Evolutionary conservation across 2,888 invertebrate genomes (phyloP).

Genomic region (Orgyia antiqua): DNA sequence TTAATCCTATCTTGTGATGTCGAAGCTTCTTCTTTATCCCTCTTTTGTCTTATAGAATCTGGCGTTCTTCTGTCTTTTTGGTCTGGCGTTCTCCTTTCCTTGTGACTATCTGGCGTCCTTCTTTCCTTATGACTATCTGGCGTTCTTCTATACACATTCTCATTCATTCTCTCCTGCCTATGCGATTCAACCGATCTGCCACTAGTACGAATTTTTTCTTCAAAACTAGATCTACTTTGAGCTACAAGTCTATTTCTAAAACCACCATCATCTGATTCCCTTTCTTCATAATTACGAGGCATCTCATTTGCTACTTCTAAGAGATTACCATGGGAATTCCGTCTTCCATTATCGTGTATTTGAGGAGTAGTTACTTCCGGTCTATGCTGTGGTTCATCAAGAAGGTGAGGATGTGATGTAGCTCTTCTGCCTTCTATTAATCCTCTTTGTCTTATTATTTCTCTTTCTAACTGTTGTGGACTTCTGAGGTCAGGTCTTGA

Average conservation of each 20-base stretch:
- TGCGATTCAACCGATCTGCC: constrained; percentile 62
- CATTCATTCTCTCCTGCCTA: constrained; percentile 38
- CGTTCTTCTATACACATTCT: constrained; percentile 55
- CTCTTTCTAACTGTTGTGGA: constrained; percentile 80
- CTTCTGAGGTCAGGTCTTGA: constrained; percentile 75
- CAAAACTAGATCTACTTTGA: constrained; percentile 59
- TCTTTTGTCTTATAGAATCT: constrained; percentile 49
- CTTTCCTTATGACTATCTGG: constrained; percentile 47
- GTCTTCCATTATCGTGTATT: constrained; percentile 60
- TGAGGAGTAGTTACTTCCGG: constrained; percentile 56
- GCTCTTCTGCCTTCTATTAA: constrained; percentile 78
- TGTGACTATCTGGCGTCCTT: constrained; percentile 40
- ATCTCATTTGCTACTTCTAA: constrained; percentile 58
- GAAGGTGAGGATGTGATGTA: constrained; percentile 82
- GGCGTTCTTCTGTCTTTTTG: constrained; percentile 41
- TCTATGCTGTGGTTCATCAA: constrained; percentile 65
- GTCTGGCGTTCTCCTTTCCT: constrained; percentile 45
- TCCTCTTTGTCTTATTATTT: constrained; percentile 76
- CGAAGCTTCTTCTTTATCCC: constrained; percentile 55
- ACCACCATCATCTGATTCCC: constrained; percentile 81
- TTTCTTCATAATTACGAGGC: constrained; percentile 58
- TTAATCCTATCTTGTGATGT: constrained; percentile 46
- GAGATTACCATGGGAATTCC: constrained; percentile 80
- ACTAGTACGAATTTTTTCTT: constrained; percentile 67
- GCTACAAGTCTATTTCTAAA: constrained; percentile 69